These are phyloP conservation scores for Leptobrachium leishanense DNA, from an alignment of 2,113 vertebrate genomes.

Conservation along the genomic window DNA sequence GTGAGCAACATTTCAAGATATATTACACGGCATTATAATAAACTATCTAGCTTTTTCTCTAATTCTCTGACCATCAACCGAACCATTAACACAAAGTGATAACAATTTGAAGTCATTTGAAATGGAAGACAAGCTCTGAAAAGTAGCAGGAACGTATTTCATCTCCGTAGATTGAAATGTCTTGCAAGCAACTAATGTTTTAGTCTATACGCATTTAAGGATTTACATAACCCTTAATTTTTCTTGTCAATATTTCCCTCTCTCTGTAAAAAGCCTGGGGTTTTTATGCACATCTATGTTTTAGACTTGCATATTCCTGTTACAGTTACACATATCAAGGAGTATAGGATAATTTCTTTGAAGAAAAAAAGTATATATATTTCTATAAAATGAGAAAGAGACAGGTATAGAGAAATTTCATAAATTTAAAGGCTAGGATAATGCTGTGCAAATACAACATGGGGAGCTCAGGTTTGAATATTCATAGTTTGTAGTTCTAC, in stretches of 20 bases:
- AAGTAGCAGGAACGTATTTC: conserved; percentile 3
- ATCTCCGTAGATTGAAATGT: neutral
- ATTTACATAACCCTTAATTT: conserved; percentile 12
- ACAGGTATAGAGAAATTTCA: too few species aligned
- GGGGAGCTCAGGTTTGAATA: too few species aligned
- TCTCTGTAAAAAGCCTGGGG: too few species aligned
- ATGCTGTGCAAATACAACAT: too few species aligned
- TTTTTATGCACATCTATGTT: too few species aligned
- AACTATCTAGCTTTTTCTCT: conserved; percentile 54
- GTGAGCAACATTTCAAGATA: conserved; percentile 55
- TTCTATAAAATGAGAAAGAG: too few species aligned
- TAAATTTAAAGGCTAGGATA: too few species aligned
- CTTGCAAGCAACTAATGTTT: conserved; percentile 30
- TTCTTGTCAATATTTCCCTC: neutral
- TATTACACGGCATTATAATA: conserved; percentile 53
- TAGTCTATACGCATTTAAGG: conserved; percentile 21
- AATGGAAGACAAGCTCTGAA: conserved; percentile 47
- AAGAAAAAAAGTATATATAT: too few species aligned
- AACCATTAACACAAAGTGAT: conserved; percentile 37
- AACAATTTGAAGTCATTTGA: conserved; percentile 52
- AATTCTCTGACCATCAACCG: neutral
- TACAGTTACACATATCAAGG: too few species aligned
- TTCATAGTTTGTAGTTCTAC: too few species aligned
- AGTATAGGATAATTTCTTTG: too few species aligned
- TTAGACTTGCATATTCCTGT: too few species aligned